Evolutionary conservation across 2,113 vertebrate species (phyloP).

Genomic region (Xenopus tropicalis): UCB_Xtro_10.0 CM004448.2:121473001-121473500

Average conservation of each 20-base stretch:
- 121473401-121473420: neutral
- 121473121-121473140: conserved; percentile 24
- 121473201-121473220: neutral
- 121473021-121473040: conserved; percentile 31
- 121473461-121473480: neutral
- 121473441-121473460: conserved; percentile 7
- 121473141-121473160: conserved; percentile 11
- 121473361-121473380: neutral
- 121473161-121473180: conserved; percentile 9
- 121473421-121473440: conserved; percentile 1
- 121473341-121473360: neutral
- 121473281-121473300: neutral
- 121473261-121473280: neutral
- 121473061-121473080: conserved; percentile 4
- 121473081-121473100: conserved; percentile 10
- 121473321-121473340: neutral
- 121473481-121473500: neutral
- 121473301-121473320: neutral
- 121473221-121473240: conserved; percentile 13
- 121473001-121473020: conserved; percentile 35
- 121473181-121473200: conserved; percentile 18
- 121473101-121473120: conserved; percentile 28
- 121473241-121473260: neutral
- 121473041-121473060: conserved; percentile 14
- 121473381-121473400: neutral